Evolutionary conservation across 2,888 invertebrate species (phyloP).

Genomic region (Trachelus stipa): DNA sequence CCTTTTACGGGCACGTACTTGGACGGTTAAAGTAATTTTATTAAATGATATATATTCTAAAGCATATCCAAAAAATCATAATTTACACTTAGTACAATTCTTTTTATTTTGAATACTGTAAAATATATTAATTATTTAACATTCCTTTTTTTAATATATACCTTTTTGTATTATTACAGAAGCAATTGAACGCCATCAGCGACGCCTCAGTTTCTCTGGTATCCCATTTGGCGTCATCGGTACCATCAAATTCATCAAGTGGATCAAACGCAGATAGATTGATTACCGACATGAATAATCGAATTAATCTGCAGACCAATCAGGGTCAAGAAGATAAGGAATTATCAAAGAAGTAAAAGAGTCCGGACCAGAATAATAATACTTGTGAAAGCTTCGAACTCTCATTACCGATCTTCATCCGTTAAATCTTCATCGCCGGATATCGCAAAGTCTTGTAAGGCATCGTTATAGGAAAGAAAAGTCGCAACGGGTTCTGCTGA

Average conservation of each 20-base stretch:
- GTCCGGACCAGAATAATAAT: not conserved
- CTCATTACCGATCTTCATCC: not conserved
- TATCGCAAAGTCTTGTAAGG: not conserved
- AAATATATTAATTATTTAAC: not conserved
- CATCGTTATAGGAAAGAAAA: not conserved
- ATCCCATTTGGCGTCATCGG: conserved; percentile 1
- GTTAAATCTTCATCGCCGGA: not conserved
- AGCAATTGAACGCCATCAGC: conserved; percentile 6
- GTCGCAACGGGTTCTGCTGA: not conserved
- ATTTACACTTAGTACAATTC: not conserved
- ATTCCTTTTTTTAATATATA: not conserved
- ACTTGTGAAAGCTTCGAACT: not conserved
- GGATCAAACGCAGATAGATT: not conserved
- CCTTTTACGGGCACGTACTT: not conserved
- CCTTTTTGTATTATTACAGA: not conserved
- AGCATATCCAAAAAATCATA: not conserved
- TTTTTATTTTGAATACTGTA: not conserved
- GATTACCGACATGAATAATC: not conserved
- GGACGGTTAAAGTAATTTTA: not conserved
- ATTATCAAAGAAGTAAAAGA: not conserved
- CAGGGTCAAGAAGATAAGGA: not conserved
- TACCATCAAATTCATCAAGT: not conserved
- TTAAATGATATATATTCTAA: not conserved
- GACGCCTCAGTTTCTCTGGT: not conserved
- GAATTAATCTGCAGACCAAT: not conserved